Base-by-base conservation (phyloP, 1,140 invertebrate species). In the Pseudomyrmex concolor region DNA sequence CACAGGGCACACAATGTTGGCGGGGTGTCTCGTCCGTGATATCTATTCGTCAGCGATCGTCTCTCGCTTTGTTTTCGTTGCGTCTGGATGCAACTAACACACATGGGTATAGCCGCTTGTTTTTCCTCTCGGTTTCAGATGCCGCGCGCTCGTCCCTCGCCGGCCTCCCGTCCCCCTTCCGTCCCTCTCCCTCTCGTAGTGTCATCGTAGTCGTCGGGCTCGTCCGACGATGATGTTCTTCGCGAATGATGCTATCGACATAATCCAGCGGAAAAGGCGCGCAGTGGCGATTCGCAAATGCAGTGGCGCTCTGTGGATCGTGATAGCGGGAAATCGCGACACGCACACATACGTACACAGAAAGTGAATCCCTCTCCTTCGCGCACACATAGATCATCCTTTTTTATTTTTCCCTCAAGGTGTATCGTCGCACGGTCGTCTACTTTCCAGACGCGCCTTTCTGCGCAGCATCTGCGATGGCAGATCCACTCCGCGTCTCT, bases 161-260 rank as follows among this genome's bases (percentile, higher is more conserved):
- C 25, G 51, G n/a, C 54, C 50, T n/a, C 10, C 8, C 67, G 17
- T 70, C 25, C 12, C 50, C 9, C 51, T 51, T 19, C 43, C 70
- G 34, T 48, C 22, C 25, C 73, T 7, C 25, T 25, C 25, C 22
- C 34, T 19, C 17, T 19, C 45, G n/a, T 22, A 34, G 13, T 45
- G 55, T 62, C 43, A 8, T 22, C 34, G 34, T 50, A 12, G 74
- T 55, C 63, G 25, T 45, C 17, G 64, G 8, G 50, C 48, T 12
- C 13, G 43, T 12, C 8, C 54, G 67, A n/a, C 64, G 86, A 86
- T 84, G 72, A 87, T 86, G 64, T 59, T 34, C 34, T 34, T 73
- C 50, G 50, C 59, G 72, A 64, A 86, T 83, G 84, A 86, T 86
- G 64, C 72, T 80, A 87, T 87, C 85, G 68, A 71, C 81, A 86